Evolutionary conservation across 2,113 vertebrate genomes (phyloP).

Genomic region (Mirounga angustirostris): DNA sequence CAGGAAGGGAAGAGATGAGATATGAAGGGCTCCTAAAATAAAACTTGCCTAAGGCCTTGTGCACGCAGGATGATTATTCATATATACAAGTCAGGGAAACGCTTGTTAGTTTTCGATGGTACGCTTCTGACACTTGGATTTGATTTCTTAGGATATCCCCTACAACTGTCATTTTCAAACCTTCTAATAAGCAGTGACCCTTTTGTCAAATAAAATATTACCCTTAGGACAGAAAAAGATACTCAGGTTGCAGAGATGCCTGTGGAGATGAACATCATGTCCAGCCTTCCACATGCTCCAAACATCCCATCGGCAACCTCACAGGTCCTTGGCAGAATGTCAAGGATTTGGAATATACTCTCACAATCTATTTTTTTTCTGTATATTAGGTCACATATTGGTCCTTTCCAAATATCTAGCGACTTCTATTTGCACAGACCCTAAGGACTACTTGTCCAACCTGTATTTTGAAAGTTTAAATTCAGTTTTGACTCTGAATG

Average conservation of each 20-base stretch:
- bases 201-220: slow-evolving; percentile 62
- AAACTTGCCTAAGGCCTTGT: slow-evolving; percentile 37
- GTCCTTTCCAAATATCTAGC: background rate
- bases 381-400: background rate
- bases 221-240: background rate
- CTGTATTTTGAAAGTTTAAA: background rate
- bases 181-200: slow-evolving; percentile 41
- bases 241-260: background rate
- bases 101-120: slow-evolving; percentile 29
- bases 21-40: slow-evolving; percentile 54
- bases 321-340: background rate
- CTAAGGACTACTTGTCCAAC: background rate
- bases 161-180: slow-evolving; percentile 34
- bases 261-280: background rate
- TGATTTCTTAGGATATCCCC: slow-evolving; percentile 16
- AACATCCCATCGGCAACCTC: background rate
- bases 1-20: slow-evolving; percentile 28
- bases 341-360: background rate
- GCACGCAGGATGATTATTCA: background rate
- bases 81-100: slow-evolving; percentile 16
- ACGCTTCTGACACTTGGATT: slow-evolving; percentile 35
- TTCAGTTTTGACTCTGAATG: background rate
- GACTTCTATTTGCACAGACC: background rate
- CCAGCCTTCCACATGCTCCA: background rate
- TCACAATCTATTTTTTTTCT: background rate